phyloP scores from a whole-genome alignment of 2,888 invertebrate genomes.

The Gonocerus acuteangulatus region DNA sequence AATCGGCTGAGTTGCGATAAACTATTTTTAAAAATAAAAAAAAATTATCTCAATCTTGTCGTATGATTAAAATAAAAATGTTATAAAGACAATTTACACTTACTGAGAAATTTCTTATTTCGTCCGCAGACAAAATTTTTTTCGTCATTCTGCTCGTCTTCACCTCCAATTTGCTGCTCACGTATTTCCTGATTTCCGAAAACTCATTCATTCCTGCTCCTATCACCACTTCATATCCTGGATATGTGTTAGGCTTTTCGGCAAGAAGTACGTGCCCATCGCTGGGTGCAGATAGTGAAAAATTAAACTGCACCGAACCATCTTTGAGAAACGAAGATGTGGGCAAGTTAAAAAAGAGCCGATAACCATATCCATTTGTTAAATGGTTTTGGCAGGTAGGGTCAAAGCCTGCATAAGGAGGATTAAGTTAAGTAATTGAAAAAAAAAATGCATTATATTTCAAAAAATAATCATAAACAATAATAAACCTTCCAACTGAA shows the following conservation, averaged over 20 bases:
- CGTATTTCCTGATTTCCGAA: slow-evolving; percentile 56
- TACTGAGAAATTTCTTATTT: slow-evolving; percentile 52
- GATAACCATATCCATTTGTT: slow-evolving; percentile 29
- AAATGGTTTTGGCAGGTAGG: slow-evolving; percentile 22
- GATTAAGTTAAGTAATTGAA: neutral
- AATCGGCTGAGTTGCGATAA: no score
- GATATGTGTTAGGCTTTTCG: slow-evolving; percentile 47
- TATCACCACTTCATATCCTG: slow-evolving; percentile 62
- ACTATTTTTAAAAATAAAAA: no score
- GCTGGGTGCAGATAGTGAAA: slow-evolving; percentile 57
- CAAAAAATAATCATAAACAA: neutral
- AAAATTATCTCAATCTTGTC: no score
- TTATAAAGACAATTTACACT: slow-evolving; percentile 48
- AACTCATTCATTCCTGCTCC: slow-evolving; percentile 66
- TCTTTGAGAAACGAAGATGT: slow-evolving; percentile 6
- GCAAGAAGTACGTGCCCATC: slow-evolving; percentile 64
- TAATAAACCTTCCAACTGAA: neutral
- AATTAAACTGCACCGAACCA: slow-evolving; percentile 51
- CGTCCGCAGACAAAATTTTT: slow-evolving; percentile 53
- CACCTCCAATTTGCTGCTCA: slow-evolving; percentile 48
- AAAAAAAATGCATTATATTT: neutral
- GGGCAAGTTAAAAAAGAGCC: slow-evolving; percentile 27
- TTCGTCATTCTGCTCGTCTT: slow-evolving; percentile 51
- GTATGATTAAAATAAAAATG: no score
- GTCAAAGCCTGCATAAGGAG: neutral